Evolutionary conservation across 2,113 vertebrate species (phyloP), one percentile per base, ranked within the genome.

Genomic region (Bufo bufo): DNA sequence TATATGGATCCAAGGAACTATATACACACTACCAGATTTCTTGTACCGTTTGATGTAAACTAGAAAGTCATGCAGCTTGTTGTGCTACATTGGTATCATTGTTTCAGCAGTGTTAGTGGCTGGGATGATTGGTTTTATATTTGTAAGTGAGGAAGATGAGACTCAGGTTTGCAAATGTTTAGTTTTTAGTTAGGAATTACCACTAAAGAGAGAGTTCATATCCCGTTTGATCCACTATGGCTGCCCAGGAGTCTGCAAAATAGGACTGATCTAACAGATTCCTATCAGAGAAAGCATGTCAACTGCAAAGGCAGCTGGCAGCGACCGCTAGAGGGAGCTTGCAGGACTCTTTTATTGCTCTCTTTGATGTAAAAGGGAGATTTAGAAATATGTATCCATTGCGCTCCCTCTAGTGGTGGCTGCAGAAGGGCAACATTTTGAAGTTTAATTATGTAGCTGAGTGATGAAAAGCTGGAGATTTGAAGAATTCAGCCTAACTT

Each of bases 1-100:
- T 77, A 85, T 61, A 63, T 77, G 83, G 10, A 17, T 74, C 66
- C 5, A 85, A n/a, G 9, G 66, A 56, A 69, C 50, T 82, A n/a
- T 12, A 66, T 66, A 23, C 20, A n/a, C 12, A 23, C 63, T 66
- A 9, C 19, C 43, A 82, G 59, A 66, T 20, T 20, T 82, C 43
- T 20, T 84, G 65, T 52, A 20, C 45, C 4, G 23, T 54, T 71
- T 47, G 61, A 84, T 84, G 59, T 20, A 69, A 23, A 47, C 12
- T 69, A 33, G 20, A 23, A 54, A 78, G 52, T 78, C 23, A n/a
- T n/a, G 49, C 50, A n/a, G 50, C 52, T n/a, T 78, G 49, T 78
- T 23, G 20, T 54, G n/a, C 45, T 69, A 69, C 23, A 3, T 69
- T 69, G 65, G 4, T 65, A 65, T 16, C 33, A 10, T 8, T 69